Conservation (phyloP, 1,140 invertebrate species). For the Papilio glaucus region DNA sequence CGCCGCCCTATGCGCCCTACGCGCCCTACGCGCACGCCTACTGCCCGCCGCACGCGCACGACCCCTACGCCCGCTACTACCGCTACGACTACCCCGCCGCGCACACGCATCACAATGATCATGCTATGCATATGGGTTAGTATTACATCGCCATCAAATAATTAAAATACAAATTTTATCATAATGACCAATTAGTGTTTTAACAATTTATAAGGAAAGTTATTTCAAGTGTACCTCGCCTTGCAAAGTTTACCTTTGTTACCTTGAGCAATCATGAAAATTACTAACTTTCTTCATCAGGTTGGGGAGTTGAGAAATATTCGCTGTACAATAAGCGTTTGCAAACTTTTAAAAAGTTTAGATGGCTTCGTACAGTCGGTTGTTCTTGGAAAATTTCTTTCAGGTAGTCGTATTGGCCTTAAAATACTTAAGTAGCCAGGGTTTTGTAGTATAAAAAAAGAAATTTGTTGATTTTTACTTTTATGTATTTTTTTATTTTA, state of each 20-base stretch:
- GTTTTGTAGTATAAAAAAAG: too few species aligned
- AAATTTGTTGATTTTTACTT: too few species aligned
- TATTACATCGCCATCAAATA: conserved; percentile 46
- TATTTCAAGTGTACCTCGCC: not conserved
- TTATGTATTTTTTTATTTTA: too few species aligned
- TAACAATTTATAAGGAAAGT: not conserved
- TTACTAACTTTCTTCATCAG: conserved; percentile 12
- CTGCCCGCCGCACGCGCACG: conserved; percentile 71
- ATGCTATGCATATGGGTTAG: conserved; percentile 76
- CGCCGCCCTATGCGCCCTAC: conserved; percentile 60
- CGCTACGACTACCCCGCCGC: conserved; percentile 74
- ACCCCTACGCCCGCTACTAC: conserved; percentile 75
- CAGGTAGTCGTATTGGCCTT: not conserved
- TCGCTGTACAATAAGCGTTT: conserved; percentile 7
- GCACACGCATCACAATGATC: conserved; percentile 69
- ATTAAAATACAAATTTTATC: not conserved
- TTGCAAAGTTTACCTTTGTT: conserved; percentile 2
- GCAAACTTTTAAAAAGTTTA: conserved; percentile 18
- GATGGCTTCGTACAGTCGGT: not conserved
- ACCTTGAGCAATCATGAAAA: not conserved
- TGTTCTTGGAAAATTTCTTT: not conserved
- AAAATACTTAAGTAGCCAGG: too few species aligned
- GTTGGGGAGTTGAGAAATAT: conserved; percentile 10
- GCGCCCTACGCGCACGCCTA: conserved; percentile 68
- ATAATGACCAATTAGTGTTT: not conserved